These are phyloP conservation scores for Meriones psammophilus DNA, from an alignment of 2,797 vertebrate species.

Conservation along the genomic window DNA sequence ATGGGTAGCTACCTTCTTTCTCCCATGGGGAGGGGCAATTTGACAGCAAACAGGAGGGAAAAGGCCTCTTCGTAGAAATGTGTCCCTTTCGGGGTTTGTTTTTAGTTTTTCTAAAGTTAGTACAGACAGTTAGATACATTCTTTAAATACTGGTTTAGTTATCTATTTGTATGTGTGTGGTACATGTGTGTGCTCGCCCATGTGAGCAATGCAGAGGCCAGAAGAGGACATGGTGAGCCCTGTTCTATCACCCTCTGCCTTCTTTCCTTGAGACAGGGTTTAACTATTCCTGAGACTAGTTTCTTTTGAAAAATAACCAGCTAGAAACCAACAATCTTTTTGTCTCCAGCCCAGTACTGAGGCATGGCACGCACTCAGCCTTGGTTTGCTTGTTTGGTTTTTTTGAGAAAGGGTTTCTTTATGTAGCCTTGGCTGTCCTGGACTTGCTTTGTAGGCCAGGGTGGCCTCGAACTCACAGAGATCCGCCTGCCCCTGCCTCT, in stretches of 20 bases:
- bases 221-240: neutral
- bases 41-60: neutral
- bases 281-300: neutral
- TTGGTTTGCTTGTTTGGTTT: neutral
- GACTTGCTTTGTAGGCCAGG: no score
- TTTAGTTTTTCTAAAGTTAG: neutral
- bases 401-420: no score
- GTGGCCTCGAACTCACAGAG: no score
- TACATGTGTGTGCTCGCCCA: neutral
- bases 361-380: neutral
- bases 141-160: no score
- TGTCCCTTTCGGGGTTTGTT: neutral
- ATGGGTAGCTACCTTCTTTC: neutral
- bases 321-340: neutral
- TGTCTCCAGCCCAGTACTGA: neutral
- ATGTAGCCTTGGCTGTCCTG: no score
- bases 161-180: neutral
- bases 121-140: neutral
- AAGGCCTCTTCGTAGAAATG: neutral
- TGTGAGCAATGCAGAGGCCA: neutral
- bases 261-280: neutral
- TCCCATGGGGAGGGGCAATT: neutral
- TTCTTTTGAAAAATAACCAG: neutral
- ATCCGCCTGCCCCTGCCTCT: neutral
- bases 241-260: neutral